Base-by-base conservation (phyloP, 2,113 vertebrate genomes). In the Mastomys coucha region DNA sequence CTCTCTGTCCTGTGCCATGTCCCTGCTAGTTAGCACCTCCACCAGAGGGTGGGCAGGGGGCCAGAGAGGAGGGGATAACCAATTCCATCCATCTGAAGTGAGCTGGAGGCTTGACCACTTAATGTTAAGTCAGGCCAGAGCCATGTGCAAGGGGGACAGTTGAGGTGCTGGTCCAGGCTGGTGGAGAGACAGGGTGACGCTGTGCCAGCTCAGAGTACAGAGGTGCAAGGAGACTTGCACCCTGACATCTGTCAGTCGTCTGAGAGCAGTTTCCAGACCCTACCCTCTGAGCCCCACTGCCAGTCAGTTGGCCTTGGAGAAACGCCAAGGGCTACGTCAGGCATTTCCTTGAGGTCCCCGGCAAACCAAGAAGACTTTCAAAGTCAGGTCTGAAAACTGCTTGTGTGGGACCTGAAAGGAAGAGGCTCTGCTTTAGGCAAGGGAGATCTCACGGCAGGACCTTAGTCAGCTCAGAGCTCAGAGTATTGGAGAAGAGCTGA, bases 1-100 rank as follows among this genome's bases (percentile, higher is more conserved):
- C 93, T 82, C 94, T 91, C 13, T 4, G 0, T 73, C 91, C 93
- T 78, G 28, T 3, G 84, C 93, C 87, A 31, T 75, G 88, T 81
- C 96, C 97, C 96, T 94, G 96, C 89, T 63, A 70, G 92, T 91
- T 97, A 97, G 97, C 98, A 98, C 97, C 97, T 96, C 97, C 96
- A 97, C 97, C 95, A 51, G 69, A 5, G 65, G 93, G 98, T 97
- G 97, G 97, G 84, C 97, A 93, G 97, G 95, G 95, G 96, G 80
- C 80, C 11, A 4, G 91, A 91, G 69, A 76, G 86, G 81, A 67
- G 49, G 24, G 70, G 28, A 84, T 75, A 56, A 78, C 33, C 73
- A 45, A 87, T 84, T 84, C 78, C 88, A 81, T n/a, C 86, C 42
- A 86, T 75, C n/a, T 75, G 73, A 49, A 58, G 26, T n/a, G 78